Percentiles rank a stretch among this genome's conserved stretches.
Evolutionary conservation across 2,113 vertebrate species (phyloP).

Genomic region (Equus przewalskii): DNA sequence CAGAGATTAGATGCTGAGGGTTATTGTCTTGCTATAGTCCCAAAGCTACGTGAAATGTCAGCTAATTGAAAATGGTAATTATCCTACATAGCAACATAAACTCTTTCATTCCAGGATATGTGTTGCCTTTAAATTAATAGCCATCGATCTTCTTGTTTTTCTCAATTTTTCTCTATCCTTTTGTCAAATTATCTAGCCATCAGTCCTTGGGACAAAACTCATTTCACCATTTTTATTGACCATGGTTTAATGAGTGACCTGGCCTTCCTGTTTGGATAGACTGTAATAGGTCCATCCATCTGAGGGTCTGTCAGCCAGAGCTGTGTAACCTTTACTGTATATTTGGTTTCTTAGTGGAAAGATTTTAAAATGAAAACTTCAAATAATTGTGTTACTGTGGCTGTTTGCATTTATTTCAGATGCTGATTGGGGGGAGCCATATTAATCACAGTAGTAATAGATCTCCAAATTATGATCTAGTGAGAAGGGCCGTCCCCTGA

Average conservation of each 20-base stretch:
- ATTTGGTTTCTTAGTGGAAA: constrained; percentile 75
- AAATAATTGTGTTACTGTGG: constrained; percentile 62
- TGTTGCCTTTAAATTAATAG: constrained; percentile 90
- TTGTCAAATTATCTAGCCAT: constrained; percentile 86
- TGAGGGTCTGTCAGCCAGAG: constrained; percentile 80
- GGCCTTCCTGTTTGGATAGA: constrained; percentile 84
- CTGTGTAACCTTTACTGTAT: constrained; percentile 76
- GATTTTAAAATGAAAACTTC: constrained; percentile 80
- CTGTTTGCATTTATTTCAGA: constrained; percentile 71
- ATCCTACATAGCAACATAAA: constrained; percentile 86
- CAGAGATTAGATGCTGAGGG: constrained; percentile 82
- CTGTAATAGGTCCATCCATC: constrained; percentile 86
- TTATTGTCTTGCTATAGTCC: constrained; percentile 86
- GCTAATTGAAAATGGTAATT: constrained; percentile 91
- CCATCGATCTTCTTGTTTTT: constrained; percentile 87
- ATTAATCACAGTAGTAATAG: constrained; percentile 55
- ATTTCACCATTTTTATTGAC: constrained; percentile 87
- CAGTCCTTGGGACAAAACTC: constrained; percentile 86
- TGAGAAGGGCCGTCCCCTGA: neutral
- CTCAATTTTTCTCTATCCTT: constrained; percentile 83
- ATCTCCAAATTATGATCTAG: constrained; percentile 61
- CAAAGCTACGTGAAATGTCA: constrained; percentile 87
- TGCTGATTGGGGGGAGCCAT: neutral
- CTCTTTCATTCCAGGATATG: constrained; percentile 87
- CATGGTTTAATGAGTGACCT: constrained; percentile 85